Conservation (phyloP, 2,797 vertebrate species). For the Notamacropus eugenii region DNA sequence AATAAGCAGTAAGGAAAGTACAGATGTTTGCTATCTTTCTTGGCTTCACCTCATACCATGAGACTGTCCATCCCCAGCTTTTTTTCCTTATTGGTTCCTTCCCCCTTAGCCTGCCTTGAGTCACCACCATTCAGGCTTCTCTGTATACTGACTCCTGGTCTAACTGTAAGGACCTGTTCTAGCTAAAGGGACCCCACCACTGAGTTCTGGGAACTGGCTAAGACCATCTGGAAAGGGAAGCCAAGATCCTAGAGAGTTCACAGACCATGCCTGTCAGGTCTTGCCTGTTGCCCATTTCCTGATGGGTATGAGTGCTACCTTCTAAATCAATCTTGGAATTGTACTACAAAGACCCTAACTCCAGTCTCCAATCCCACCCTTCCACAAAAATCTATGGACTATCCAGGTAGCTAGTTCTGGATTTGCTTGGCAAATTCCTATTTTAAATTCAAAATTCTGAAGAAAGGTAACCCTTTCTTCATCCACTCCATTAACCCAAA, state of each 20-base stretch:
- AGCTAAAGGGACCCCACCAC: not conserved
- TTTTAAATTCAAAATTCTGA: not conserved
- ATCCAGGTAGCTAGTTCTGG: not conserved
- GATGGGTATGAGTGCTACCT: not conserved
- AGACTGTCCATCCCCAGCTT: not conserved
- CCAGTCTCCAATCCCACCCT: not conserved
- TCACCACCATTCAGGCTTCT: not conserved
- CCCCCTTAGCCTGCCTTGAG: not conserved
- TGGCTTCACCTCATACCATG: not conserved
- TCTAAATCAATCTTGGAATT: not conserved
- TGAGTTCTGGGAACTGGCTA: not conserved
- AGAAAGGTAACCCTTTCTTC: not conserved
- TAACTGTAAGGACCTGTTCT: not conserved
- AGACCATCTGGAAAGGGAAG: not conserved
- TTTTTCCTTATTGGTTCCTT: not conserved
- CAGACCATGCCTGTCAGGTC: not conserved
- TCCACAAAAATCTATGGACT: not conserved
- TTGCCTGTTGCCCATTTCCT: not conserved
- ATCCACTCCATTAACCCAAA: not conserved
- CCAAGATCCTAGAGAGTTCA: not conserved
- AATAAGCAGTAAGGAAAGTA: not conserved
- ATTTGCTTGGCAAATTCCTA: not conserved
- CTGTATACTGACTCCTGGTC: not conserved
- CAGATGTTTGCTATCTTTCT: not conserved
- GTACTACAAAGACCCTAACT: not conserved